Evolutionary conservation across 2,888 invertebrate species (phyloP), one percentile per base, ranked within the genome.

Genomic region (Notodonta ziczac): DNA sequence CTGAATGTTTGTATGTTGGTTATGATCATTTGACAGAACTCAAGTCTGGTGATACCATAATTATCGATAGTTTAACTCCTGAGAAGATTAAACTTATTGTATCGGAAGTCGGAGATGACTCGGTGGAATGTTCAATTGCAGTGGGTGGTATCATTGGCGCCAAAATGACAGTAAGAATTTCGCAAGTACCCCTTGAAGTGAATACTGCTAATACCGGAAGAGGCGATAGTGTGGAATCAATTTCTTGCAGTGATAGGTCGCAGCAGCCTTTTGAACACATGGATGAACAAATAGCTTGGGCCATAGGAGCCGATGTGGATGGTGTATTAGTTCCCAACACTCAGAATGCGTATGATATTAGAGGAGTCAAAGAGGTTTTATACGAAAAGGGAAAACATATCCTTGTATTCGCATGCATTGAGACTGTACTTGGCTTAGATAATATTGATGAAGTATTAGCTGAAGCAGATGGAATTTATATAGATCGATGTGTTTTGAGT

Each of bases 401-500:
- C 56, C 81, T 93, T 9, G 74, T 93, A 4, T 86, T 93, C 74
- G 90, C 88, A 59, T 86, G 86, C 67, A 84, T 93, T 66, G 93
- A 93, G 24, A 78, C 91, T 35, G 69, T 85, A 8, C 66, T 84
- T 58, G 91, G 86, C 3, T 62, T 90, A 1, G 90, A 93, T 62
- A 90, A 90, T 68, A 77, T 98, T 69, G 97, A 98, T 80, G 96
- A 96, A 71, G 97, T 98, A 74, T 95, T 98, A 64, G 79, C 84
- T 7, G 96, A 95, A 66, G 95, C 97, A 9, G 98, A 98, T 88
- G 98, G 98, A 56, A 95, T 98, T 60, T 98, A 97, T 95, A 95
- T 98, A 0, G 98, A 98, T 60, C 95, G 98, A 68, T 97, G 97
- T 75, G 96, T 97, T 83, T 92, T 98, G 67, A 96, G 97, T 67